Evolutionary conservation across 2,113 vertebrate species (phyloP), one percentile per base, ranked within the genome.

Genomic region (Silurus glanis): DNA sequence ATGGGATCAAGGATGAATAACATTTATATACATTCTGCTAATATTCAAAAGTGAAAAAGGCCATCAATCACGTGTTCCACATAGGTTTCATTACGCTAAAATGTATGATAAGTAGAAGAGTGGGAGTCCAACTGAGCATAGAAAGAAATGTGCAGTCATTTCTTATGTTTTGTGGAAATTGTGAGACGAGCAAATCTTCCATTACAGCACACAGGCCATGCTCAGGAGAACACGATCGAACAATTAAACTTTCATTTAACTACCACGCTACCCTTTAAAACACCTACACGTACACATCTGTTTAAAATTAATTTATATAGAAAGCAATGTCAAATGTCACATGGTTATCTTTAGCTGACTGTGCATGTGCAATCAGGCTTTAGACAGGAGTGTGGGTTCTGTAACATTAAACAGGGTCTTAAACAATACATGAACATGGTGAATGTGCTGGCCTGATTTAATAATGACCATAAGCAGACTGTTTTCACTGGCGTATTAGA

Each of bases 261-360:
- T 61, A 80, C 28, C 28, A 80, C 2, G 47, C 25, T 28, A 79
- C 25, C 87, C 74, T 87, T 37, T 83, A 89, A 90, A 90, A 75
- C 81, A 78, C 81, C 72, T 66, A 67, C 49, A 69, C 85, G 84
- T 66, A 87, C 80, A 92, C 93, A 93, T 90, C 91, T 93, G 94
- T 93, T 94, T 90, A 89, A 89, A 92, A 93, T 94, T 91, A 94
- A 93, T 94, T 87, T 83, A 62, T 87, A 93, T 91, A 91, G 86
- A 86, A 91, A 92, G 91, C 93, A 89, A 91, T 91, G 91, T 92
- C 88, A 91, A 91, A 93, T 94, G 94, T 94, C 93, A 93, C 92
- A 92, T 94, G 95, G 93, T 94, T 94, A 94, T 94, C 94, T 94
- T 94, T 92, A 94, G 90, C 92, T 92, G 88, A 91, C 90, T 87